These are phyloP conservation scores for Enteromius paludinosus DNA, from an alignment of 2,797 vertebrate genomes.

Conservation along the genomic window DNA sequence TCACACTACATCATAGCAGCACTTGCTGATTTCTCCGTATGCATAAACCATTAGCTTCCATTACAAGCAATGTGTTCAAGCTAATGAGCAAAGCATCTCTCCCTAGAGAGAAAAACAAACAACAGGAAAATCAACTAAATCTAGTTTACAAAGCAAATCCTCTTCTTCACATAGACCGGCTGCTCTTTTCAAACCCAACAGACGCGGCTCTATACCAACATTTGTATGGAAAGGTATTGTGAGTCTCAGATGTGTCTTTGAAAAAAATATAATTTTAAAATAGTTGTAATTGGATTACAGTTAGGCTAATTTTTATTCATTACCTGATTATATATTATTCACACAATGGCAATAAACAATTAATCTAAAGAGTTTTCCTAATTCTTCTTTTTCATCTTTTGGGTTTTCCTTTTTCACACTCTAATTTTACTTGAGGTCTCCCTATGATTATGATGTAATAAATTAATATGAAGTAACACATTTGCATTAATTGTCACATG, in stretches of 20 bases:
- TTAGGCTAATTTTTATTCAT: not conserved
- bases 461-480: not conserved
- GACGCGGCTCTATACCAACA: not conserved
- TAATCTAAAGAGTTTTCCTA: not conserved
- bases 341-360: no score
- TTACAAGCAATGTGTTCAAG: conserved; percentile 76
- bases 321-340: no score
- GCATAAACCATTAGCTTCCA: conserved; percentile 79
- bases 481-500: not conserved
- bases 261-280: not conserved
- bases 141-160: conserved; percentile 68
- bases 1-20: conserved; percentile 77
- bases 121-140: conserved; percentile 77
- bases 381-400: not conserved
- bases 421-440: no score
- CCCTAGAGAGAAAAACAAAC: conserved; percentile 63
- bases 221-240: conserved; percentile 6
- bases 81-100: conserved; percentile 76
- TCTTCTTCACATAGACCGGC: conserved; percentile 18
- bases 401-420: not conserved
- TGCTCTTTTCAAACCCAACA: conserved; percentile 2
- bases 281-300: not conserved
- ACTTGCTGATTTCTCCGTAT: conserved; percentile 71
- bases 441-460: not conserved
- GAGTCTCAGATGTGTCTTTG: not conserved